Evolutionary conservation across 2,113 vertebrate genomes (phyloP), one percentile per base, ranked within the genome.

Genomic region (Ptychochromis oligacanthus): DNA sequence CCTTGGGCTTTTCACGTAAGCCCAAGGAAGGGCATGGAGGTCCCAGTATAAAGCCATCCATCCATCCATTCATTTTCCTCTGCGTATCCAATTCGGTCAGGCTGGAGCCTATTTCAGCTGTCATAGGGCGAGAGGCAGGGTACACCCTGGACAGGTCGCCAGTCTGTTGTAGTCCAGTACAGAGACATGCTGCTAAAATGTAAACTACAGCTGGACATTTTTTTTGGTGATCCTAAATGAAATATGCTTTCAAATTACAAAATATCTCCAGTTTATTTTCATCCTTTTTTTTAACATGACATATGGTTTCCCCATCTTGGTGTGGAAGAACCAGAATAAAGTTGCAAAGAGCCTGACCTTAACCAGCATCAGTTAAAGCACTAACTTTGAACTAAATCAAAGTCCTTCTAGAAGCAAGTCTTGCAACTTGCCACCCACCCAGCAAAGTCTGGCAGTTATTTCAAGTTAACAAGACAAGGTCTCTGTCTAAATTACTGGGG

Each of bases 11-110:
- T 70, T 0, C 15, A 0, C 12, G 46, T 12, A 49, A 28, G 9
- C 43, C 49, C 38, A 49, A 70, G 43, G 18, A 7, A 20, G 15
- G 1, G 43, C 22, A 0, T 9, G 0, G 0, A 67, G 0, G 24
- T 28, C 24, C 62, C 38, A 65, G 14, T 43, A 65, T 2, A 26
- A 13, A 67, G 22, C 2, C 1, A 10, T 65, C 28, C 28, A 31
- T 31, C 28, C 28, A 31, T 31, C 28, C 28, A 31, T 31, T 4
- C 28, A 31, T 31, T 31, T 31, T 31, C 28, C 4, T 31, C 28
- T 4, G 2, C 28, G 2, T 31, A 31, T 31, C 28, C 28, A 31
- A 31, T 31, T 31, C 28, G 28, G 28, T 31, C 4, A 4, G 28
- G 28, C 28, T 31, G 28, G 28, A 31, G 28, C 28, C 28, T 31